Evolutionary conservation across 1,140 invertebrate species (phyloP).

Genomic region (Panagrolaimus sp.): DNA sequence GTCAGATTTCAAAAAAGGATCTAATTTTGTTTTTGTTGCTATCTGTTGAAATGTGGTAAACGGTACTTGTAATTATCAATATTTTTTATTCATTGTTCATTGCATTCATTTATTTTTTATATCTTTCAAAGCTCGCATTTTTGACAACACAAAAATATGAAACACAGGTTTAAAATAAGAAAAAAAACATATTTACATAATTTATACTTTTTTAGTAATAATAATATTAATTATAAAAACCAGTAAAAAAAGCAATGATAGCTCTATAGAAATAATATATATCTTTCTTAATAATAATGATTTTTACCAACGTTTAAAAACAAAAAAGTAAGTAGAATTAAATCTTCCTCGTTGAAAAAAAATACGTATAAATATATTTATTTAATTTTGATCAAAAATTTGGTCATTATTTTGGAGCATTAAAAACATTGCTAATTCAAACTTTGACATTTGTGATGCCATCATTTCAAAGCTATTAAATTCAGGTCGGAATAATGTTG

Average conservation of each 20-base stretch:
- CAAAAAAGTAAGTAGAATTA: background rate
- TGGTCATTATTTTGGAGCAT: slow-evolving; percentile 24
- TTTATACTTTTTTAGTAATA: background rate
- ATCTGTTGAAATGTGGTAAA: too few relatives aligned
- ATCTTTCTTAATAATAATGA: background rate
- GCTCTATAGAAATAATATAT: background rate
- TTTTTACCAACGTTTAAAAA: background rate
- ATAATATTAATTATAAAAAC: background rate
- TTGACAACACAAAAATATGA: too few relatives aligned
- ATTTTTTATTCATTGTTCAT: too few relatives aligned
- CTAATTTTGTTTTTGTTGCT: too few relatives aligned
- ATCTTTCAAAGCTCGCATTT: too few relatives aligned
- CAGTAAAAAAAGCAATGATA: background rate
- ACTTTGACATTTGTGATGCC: slow-evolving; percentile 15
- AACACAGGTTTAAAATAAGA: background rate
- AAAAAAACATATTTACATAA: background rate
- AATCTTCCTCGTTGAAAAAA: background rate
- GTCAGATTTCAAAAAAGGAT: too few relatives aligned
- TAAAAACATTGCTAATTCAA: slow-evolving; percentile 27
- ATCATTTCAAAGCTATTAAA: slow-evolving; percentile 69
- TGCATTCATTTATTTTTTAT: too few relatives aligned
- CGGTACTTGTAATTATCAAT: too few relatives aligned
- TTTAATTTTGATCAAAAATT: slow-evolving; percentile 17
- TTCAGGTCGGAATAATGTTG: slow-evolving; percentile 85
- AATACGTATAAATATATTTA: too few relatives aligned